Evolutionary conservation across 2,888 invertebrate genomes (phyloP), one percentile per base, ranked within the genome.

Genomic region (Sacculina carcini): DNA sequence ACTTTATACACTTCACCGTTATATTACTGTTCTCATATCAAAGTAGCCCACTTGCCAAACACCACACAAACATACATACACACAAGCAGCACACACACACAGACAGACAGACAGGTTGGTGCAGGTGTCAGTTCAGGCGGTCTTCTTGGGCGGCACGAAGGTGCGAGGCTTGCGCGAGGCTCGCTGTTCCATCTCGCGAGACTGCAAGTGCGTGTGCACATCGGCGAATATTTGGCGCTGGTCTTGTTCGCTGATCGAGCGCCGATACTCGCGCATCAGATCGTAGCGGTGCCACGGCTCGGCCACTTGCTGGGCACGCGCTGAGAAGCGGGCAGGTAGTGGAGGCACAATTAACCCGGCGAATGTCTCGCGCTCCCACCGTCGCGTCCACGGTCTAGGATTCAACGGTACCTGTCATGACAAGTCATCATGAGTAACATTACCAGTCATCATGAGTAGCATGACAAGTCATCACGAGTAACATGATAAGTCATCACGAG

Each of bases 261-360:
- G 77, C 73, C 90, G 79, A 65, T 94, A 94, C 54, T 78, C 73
- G 64, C 82, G 82, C 89, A 96, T 90, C 50, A 96, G 68, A 67
- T 96, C 94, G 66, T 77, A 85, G 69, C 86, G 80, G 62, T 83
- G 83, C 76, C 81, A 84, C 0, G 85, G 84, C 57, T 71, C 78
- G 40, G 71, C 73, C 31, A 71, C 62, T 50, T 71, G 62, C 56
- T 73, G 68, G 5, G 77, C 73, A 51, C 73, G 71, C 24, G 59
- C 49, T 59, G 60, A 54, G 63, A 61, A 56, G 61, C 63, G 57
- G 64, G 64, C 56, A 56, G 49, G 55, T 40, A 59, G 67, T 68
- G 57, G 71, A 31, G 76, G 67, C 54, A 75, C 73, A 31, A 73
- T 66, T 5, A 86, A 69, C 9, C 89, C 89, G 63, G 77, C 72